These are phyloP conservation scores for Acleris cristana DNA, from an alignment of 2,888 invertebrate species.

Conservation along the genomic window DNA sequence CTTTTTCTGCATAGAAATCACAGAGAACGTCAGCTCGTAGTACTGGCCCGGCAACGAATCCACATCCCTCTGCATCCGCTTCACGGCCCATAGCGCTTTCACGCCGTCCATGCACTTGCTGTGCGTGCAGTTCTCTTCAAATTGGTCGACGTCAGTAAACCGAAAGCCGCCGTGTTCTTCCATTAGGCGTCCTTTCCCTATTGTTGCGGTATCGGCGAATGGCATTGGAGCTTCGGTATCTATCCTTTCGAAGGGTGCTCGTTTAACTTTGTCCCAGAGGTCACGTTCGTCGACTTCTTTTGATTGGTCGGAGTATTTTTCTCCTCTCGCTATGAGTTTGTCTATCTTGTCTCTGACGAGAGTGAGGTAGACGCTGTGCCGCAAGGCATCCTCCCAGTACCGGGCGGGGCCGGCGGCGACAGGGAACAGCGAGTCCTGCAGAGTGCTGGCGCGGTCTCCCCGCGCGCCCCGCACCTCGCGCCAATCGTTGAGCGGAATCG, in stretches of 20 bases:
- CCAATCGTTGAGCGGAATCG: slow-evolving; percentile 73
- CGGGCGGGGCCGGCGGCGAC: slow-evolving; percentile 65
- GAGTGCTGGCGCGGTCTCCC: slow-evolving; percentile 52
- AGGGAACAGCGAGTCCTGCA: slow-evolving; percentile 54
- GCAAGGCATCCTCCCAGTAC: slow-evolving; percentile 87
- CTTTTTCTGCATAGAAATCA: slow-evolving; percentile 75
- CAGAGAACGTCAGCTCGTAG: slow-evolving; percentile 88
- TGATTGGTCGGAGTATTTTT: slow-evolving; percentile 52
- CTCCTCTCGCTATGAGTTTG: slow-evolving; percentile 72
- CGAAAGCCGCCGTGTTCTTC: slow-evolving; percentile 77
- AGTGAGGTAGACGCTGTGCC: slow-evolving; percentile 87
- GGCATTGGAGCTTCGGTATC: slow-evolving; percentile 73
- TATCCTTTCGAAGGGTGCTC: slow-evolving; percentile 71
- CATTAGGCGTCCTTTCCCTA: slow-evolving; percentile 86
- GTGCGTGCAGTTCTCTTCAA: slow-evolving; percentile 62
- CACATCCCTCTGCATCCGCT: slow-evolving; percentile 86
- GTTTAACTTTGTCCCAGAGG: slow-evolving; percentile 78
- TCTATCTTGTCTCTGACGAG: slow-evolving; percentile 83
- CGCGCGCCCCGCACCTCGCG: slow-evolving; percentile 54
- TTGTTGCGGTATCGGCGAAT: slow-evolving; percentile 86
- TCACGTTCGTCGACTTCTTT: slow-evolving; percentile 73
- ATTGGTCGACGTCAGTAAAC: slow-evolving; percentile 80
- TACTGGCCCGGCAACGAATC: slow-evolving; percentile 73
- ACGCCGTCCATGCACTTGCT: slow-evolving; percentile 80
- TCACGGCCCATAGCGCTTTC: slow-evolving; percentile 87